Evolutionary conservation across 2,888 invertebrate genomes (phyloP).

Genomic region (Melieria picta): DNA sequence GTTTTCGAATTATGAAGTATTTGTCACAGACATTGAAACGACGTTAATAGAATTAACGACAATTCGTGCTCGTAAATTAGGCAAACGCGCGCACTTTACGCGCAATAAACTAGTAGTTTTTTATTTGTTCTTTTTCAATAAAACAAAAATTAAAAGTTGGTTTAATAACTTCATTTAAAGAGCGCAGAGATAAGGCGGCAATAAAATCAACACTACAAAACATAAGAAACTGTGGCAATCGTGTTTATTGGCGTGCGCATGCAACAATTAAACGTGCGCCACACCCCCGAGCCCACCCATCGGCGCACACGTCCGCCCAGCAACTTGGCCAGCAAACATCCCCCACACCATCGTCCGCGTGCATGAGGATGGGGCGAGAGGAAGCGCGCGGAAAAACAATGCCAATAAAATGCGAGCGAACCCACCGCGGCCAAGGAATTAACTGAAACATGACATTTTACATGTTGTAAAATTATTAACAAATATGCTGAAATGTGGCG

Average conservation of each 20-base stretch:
- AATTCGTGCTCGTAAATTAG: constrained; percentile 24
- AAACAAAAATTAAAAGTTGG: constrained; percentile 24
- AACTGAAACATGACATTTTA: constrained; percentile 49
- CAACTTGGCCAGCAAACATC: neutral
- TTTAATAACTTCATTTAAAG: constrained; percentile 29
- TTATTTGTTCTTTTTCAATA: constrained; percentile 11
- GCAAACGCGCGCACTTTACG: constrained; percentile 21
- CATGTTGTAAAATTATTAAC: constrained; percentile 59
- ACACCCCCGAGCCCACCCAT: constrained; percentile 1
- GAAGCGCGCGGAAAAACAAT: neutral
- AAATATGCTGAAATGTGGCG: constrained; percentile 38
- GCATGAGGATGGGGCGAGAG: neutral
- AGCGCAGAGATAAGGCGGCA: constrained; percentile 11
- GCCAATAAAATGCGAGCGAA: constrained; percentile 23
- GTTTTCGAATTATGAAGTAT: neutral
- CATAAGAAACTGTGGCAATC: constrained; percentile 9
- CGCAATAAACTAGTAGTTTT: neutral
- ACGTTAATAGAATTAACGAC: constrained; percentile 6
- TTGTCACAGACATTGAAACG: neutral
- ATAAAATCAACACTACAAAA: constrained; percentile 33
- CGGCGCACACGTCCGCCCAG: neutral
- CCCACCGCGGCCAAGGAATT: constrained; percentile 38
- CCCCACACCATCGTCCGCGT: neutral
- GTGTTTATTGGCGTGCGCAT: constrained; percentile 23
- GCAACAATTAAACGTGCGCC: constrained; percentile 22